phyloP scores from a whole-genome alignment of 2,113 vertebrate species.

The Caranx melampygus region DNA sequence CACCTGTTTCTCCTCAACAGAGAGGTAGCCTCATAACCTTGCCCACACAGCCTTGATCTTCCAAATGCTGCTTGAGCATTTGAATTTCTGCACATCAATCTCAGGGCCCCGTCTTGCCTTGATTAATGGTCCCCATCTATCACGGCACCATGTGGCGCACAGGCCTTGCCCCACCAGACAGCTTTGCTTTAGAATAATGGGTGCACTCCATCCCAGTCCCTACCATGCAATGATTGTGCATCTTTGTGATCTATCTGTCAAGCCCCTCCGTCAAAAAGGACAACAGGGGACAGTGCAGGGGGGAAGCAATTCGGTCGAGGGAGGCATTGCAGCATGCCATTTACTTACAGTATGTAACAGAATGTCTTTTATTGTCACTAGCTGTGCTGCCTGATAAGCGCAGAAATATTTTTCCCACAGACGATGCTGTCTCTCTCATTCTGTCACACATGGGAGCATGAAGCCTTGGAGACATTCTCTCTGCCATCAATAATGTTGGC shows the following conservation, averaged over 20 bases:
- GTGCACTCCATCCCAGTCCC: constrained; percentile 74
- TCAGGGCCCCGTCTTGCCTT: constrained; percentile 71
- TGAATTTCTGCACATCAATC: constrained; percentile 86
- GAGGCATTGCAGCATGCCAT: constrained; percentile 48
- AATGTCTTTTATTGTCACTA: constrained; percentile 62
- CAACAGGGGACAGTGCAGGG: constrained; percentile 71
- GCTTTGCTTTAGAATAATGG: constrained; percentile 86
- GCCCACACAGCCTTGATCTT: constrained; percentile 82
- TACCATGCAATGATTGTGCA: constrained; percentile 79
- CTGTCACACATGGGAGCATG: constrained; percentile 63
- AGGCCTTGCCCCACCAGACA: constrained; percentile 78
- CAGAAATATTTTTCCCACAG: constrained; percentile 62
- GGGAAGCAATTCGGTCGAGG: constrained; percentile 59
- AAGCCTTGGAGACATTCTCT: constrained; percentile 70
- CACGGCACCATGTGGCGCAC: constrained; percentile 75
- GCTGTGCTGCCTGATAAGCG: constrained; percentile 70
- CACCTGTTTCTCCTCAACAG: constrained; percentile 63
- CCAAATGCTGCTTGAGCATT: constrained; percentile 84
- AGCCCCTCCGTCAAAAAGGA: constrained; percentile 74
- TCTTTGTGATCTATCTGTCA: constrained; percentile 81
- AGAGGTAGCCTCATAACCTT: constrained; percentile 74
- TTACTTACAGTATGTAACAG: constrained; percentile 64
- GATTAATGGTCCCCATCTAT: constrained; percentile 86
- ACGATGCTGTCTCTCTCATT: constrained; percentile 46
- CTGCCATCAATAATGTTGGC: constrained; percentile 73